Base-by-base conservation (phyloP, 1,140 invertebrate genomes). In the Tachypleus tridentatus region DNA sequence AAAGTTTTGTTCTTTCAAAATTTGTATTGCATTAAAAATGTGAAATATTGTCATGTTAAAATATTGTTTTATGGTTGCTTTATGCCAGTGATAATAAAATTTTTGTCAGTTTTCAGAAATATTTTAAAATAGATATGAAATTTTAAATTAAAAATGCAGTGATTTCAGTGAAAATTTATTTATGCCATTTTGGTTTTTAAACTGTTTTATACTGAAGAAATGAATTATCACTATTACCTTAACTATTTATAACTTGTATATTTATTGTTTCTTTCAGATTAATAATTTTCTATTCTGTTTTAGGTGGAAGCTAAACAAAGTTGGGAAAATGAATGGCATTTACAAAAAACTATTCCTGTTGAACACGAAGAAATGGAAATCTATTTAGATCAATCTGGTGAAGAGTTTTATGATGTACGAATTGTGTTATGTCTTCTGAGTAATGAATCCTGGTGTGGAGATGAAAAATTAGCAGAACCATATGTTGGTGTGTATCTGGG, bases 361-460 rank as follows among this genome's bases (percentile, higher is more conserved):
- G 60, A 64, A 7, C 60, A 64, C 6, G 62, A 65, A 29, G 61
- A 63, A 11, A 77, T 76, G 4, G 77, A 80, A 48, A 77, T 82
- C 47, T 77, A 80, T 9, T 77, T 82, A 57, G 62, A 68, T 56
- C 63, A 68, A 5, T 64, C 71, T 47, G 64, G 68, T 5, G 70
- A 68, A 54, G 63, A 56, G 8, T 69, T 74, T 58, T 69, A 70
- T 54, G 76, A 81, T 63, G 83, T 93, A 11, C 77, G 88, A 49
- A 84, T 91, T 3, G 86, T 87, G 70, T 77, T 93, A 3, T 93
- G 91, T 69, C 77, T 92, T 52, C 81, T 84, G 69, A 82, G 84
- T 5, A 87, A 88, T 73, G 81, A 83, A 49, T 85, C 88, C 49
- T 86, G 87, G 67, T 93, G 91, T 74, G 88, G 89, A 51, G 87